Base-by-base conservation (phyloP, 1,140 invertebrate genomes). In the Neomicropteryx cornuta region DNA sequence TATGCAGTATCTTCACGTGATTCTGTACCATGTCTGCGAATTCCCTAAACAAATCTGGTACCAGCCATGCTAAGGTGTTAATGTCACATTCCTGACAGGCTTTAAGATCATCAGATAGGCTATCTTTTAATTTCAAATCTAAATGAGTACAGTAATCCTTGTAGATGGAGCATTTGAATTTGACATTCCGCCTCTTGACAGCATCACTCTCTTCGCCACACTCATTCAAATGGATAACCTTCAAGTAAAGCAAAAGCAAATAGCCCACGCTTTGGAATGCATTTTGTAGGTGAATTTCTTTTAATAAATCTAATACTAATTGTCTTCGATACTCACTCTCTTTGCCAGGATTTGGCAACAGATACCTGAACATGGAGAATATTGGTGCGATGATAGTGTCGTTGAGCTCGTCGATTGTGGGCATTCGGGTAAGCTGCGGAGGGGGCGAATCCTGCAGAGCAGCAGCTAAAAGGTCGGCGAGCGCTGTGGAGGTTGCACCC, bases 31-130 rank as follows among this genome's bases (percentile, higher is more conserved):
- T 79, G 45, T 81, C 80, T 52, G 88, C 83, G 62, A 94, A 96
- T 62, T 88, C 86, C 55, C 79, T 79, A 56, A 90, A 97, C 31
- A 96, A 73, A 55, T 93, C 88, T 28, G 91, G 88, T 58, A 95
- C 75, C 33, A 97, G 66, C 74, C 82, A 96, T 49, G 88, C 84
- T 52, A 95, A 78, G 51, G 94, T 72, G 47, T 79, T 74, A 17
- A 87, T 77, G 69, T 91, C 90, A 59, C 83, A 81, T 55, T 91
- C 82, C 59, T 92, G 87, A 56, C 91, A 90, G 56, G 82, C 76
- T 62, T 80, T 79, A 44, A 93, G 73, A 71, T 92, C 87, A 43
- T 73, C 66, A 20, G 84, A 72, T 44, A 92, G 67, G 66, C 81
- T 84, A 13, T 72, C 71, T 42, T 81, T 81, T 44, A 85, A 52